Conservation (phyloP, 2,113 vertebrate species). For the Setophaga coronata region DNA sequence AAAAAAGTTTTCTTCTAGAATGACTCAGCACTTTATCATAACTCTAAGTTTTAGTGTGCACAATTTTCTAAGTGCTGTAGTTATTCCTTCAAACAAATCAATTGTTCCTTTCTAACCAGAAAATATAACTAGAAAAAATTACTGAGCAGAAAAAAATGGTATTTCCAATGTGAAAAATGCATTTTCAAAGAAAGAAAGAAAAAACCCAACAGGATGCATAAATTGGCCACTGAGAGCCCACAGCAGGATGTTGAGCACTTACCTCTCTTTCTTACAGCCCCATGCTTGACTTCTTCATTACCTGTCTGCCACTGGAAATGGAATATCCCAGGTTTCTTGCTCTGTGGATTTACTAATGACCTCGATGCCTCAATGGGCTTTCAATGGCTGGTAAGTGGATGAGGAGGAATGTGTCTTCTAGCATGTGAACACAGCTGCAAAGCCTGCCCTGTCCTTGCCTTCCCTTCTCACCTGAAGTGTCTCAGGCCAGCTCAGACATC, state of each 20-base stretch:
- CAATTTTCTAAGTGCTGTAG: not conserved
- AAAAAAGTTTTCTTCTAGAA: not conserved
- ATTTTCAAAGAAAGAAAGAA: not conserved
- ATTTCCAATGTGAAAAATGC: not conserved
- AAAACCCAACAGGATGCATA: not conserved
- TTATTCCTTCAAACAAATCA: not conserved
- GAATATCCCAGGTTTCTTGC: not conserved
- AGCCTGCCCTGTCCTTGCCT: not conserved
- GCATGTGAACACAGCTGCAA: not conserved
- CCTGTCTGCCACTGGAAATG: not conserved
- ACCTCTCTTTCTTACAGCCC: not conserved
- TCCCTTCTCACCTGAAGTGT: not conserved
- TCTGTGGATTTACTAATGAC: not conserved
- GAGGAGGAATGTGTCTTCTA: not conserved
- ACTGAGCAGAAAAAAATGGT: not conserved
- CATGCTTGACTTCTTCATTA: rapidly evolving
- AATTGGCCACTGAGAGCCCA: not conserved
- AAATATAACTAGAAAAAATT: not conserved
- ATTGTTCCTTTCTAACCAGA: not conserved
- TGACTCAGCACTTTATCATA: not conserved
- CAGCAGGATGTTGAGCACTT: not conserved
- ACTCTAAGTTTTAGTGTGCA: not conserved
- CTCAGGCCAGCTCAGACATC: not conserved
- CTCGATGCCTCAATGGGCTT: not conserved
- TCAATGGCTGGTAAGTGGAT: not conserved